Percentiles rank a stretch among this genome's conserved stretches.
Conservation (phyloP, 2,888 invertebrate genomes). For the Clusia tigrina region DNA sequence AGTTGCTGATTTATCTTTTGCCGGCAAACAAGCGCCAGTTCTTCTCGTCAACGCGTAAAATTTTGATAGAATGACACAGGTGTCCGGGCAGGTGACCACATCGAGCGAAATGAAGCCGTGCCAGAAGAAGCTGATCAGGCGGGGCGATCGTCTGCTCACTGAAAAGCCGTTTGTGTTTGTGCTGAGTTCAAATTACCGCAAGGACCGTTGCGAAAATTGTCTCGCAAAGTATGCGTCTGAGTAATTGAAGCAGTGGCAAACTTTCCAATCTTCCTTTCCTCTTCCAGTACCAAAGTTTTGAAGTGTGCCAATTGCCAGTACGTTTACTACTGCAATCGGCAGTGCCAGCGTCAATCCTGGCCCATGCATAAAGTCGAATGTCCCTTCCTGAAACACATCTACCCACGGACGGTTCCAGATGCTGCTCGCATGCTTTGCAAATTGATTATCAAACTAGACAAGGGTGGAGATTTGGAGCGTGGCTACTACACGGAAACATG, state of each 20-base stretch:
- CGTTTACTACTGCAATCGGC: constrained; percentile 81
- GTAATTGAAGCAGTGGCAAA: neutral
- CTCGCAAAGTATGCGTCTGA: constrained; percentile 66
- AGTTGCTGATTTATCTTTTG: too few relatives aligned
- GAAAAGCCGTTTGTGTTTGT: constrained; percentile 81
- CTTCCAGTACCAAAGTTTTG: constrained; percentile 71
- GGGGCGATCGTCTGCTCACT: constrained; percentile 74
- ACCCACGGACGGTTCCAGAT: constrained; percentile 80
- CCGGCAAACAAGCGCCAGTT: too few relatives aligned
- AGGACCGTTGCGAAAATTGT: constrained; percentile 79
- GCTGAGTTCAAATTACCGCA: constrained; percentile 74
- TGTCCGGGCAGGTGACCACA: too few relatives aligned
- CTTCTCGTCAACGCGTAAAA: too few relatives aligned
- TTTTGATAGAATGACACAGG: too few relatives aligned
- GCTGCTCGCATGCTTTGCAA: constrained; percentile 81
- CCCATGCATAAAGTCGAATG: constrained; percentile 85
- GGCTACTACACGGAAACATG: constrained; percentile 75
- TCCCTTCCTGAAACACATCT: constrained; percentile 73
- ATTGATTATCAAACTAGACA: constrained; percentile 70
- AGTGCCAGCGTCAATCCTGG: constrained; percentile 87
- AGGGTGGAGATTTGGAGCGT: constrained; percentile 73
- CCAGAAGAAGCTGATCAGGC: constrained; percentile 28
- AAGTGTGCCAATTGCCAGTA: constrained; percentile 87
- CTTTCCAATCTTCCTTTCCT: neutral
- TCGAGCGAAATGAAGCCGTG: constrained; percentile 1